phyloP scores from a whole-genome alignment of 2,888 invertebrate species.

The Chalcis sispes region DNA sequence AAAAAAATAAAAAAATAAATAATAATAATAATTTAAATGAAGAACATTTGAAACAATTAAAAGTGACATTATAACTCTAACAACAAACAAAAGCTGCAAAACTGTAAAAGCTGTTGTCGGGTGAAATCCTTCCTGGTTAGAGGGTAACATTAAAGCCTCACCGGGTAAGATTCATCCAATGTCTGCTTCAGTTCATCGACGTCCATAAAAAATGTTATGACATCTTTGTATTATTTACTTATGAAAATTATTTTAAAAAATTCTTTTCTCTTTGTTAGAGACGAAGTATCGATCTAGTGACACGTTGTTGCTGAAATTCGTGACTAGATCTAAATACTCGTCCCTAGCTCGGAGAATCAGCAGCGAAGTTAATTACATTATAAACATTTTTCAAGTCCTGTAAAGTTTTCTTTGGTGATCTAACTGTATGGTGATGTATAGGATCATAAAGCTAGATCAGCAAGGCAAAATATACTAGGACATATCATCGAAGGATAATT shows the following conservation, averaged over 20 bases:
- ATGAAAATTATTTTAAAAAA: background rate
- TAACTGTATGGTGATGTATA: constrained; percentile 77
- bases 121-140: constrained; percentile 68
- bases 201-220: background rate
- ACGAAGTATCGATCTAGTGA: constrained; percentile 72
- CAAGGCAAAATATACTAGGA: constrained; percentile 70
- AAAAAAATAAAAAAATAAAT: no score
- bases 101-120: constrained; percentile 64
- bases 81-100: background rate
- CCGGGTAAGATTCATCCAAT: constrained; percentile 75
- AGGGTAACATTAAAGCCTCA: constrained; percentile 66
- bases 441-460: constrained; percentile 76
- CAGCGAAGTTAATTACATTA: constrained; percentile 8
- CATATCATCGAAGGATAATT: constrained; percentile 60
- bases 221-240: background rate
- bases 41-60: no score
- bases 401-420: constrained; percentile 79
- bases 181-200: constrained; percentile 57
- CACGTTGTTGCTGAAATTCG: constrained; percentile 65
- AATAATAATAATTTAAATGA: no score
- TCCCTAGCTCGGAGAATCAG: constrained; percentile 63
- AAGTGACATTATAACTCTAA: background rate
- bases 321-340: constrained; percentile 78
- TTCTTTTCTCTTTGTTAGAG: constrained; percentile 33
- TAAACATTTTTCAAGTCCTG: constrained; percentile 58